Evolutionary conservation across 1,140 invertebrate species (phyloP), one percentile per base, ranked within the genome.

Genomic region (Orius insidiosus): DNA sequence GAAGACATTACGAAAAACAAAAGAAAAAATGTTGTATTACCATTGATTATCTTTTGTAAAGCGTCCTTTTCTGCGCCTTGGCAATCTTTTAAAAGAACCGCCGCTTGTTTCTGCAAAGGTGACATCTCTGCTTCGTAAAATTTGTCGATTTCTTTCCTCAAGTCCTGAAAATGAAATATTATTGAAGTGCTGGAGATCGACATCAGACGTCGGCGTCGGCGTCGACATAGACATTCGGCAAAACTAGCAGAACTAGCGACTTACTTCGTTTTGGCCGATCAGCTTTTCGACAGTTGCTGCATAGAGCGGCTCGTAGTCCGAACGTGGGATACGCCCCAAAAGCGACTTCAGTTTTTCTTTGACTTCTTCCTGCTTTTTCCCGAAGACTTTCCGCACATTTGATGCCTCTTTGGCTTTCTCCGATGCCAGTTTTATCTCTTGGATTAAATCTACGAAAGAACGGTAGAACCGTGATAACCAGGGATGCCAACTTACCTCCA

Each of bases 51-150:
- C 16, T 65, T 61, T 60, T 82, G 74, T 7, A 85, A 56, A 46
- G 67, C 65, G 31, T 72, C 66, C 51, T 85, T 80, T 45, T 73
- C 72, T 13, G 77, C 75, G 50, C 76, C 74, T n/a, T 30, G 5
- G 54, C 87, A 92, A 49, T 90, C 82, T 61, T 80, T 80, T 47
- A 82, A 68, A 5, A 93, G 68, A 50, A 65, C 71, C 43, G 78
- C 74, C 1, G 76, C 80, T 55, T 85, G 75, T 52, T 81, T 80
- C 39, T 81, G 68, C 2, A 89, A 65, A 55, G 84, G 77, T 11
- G 58, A 55, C 1, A 93, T 63, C 37, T 74, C 75, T 24, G 72
- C 74, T 48, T 85, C 80, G 49, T 76, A 74, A 60, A 87, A 88
- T 11, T 79, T 74, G 57, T 78, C 75, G 1, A 89, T 74, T 53